A percentile compares a stretch with the other conserved stretches of the same genome.
These are phyloP conservation scores for Anastrepha ludens DNA, from an alignment of 1,140 invertebrate genomes.

Conservation along the genomic window DNA sequence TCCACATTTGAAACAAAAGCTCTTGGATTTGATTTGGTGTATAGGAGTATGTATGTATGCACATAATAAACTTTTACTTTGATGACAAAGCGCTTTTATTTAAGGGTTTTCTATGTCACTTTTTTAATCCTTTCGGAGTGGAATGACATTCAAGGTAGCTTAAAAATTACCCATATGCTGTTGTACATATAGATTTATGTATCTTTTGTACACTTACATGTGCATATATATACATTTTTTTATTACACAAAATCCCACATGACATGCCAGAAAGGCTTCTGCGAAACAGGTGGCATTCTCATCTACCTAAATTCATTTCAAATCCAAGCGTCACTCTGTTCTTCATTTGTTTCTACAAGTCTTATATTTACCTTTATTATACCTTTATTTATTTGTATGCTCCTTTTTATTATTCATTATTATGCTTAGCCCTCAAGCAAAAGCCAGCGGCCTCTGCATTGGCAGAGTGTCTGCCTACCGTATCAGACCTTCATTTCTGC, in stretches of 20 bases:
- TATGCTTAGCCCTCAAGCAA: background rate
- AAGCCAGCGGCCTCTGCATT: background rate
- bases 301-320: background rate
- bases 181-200: no score
- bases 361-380: background rate
- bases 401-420: background rate
- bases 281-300: background rate
- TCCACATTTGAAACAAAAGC: background rate
- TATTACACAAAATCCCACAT: background rate
- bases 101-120: background rate
- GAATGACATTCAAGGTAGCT: background rate
- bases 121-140: background rate
- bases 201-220: background rate
- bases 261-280: background rate
- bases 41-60: no score
- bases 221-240: background rate
- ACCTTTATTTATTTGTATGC: background rate
- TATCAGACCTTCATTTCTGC: slow-evolving; percentile 27
- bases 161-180: no score
- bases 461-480: background rate
- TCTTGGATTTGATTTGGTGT: background rate
- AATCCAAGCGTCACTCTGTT: background rate
- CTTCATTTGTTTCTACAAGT: background rate
- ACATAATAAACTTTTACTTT: background rate
- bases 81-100: background rate